Base-by-base conservation (phyloP, 2,888 invertebrate species). In the Resseliella maxima region DNA sequence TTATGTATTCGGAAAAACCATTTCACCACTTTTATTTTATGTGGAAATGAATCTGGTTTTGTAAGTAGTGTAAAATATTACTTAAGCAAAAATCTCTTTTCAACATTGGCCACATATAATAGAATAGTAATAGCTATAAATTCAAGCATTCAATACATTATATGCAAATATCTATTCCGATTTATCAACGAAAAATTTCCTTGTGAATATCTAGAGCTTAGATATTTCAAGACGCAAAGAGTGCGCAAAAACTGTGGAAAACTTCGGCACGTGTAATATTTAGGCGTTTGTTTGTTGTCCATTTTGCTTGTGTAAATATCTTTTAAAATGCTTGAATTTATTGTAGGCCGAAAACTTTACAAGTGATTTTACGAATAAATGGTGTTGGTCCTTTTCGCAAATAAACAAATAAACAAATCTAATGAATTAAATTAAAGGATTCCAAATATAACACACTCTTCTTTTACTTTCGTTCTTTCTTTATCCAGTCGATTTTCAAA, bases 351-450 rank as follows among this genome's bases (percentile, higher is more conserved):
- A 72, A 72, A 72, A 72, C 72, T 72, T 72, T 72, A 72, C 72
- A 72, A 72, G 72, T 72, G 31, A 72, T 72, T 72, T 72, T 1
- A 72, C 72, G 31, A 72, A 72, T 72, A 31, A 72, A 72, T 72
- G 31, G 72, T 0, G 15, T 5, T 15, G 31, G 2, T 12, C 31
- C 72, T 2, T 27, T 72, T 72, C 15, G 31, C 72, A 59, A 59
- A 59, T 31, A 35, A 31, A 31, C 24, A 24, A 59, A 59, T 59
- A 31, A 5, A 72, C 3, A 72, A 72, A 31, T 18, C 6, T 31
- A 72, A 15, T 72, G 31, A 31, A 72, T 24, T 24, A 59, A 24
- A 24, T 24, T 59, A 59, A 59, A 59, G 59, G 59, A 59, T 59
- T 59, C 46, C 2, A 50, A 50, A n/a, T n/a, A n/a, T n/a, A n/a